Evolutionary conservation across 1,140 invertebrate species (phyloP).

Genomic region (Anastrepha ludens): DNA sequence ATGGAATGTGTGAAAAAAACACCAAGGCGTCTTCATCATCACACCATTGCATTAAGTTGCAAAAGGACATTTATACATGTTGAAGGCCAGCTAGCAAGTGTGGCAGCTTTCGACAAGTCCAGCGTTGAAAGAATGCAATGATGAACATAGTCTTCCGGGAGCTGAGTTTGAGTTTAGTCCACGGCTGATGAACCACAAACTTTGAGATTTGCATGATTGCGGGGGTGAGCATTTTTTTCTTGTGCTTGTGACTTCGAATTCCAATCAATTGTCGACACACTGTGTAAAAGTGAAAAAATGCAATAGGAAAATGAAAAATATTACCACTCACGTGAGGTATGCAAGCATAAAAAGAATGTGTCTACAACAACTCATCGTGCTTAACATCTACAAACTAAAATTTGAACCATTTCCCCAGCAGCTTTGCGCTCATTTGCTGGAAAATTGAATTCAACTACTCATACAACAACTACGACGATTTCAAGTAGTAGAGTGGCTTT

Average conservation of each 20-base stretch:
- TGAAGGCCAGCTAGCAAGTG: neutral
- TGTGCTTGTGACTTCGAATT: neutral
- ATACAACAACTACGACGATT: neutral
- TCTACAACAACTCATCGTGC: neutral
- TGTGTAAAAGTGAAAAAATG: neutral
- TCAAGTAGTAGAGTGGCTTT: conserved; percentile 60
- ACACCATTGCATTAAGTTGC: neutral
- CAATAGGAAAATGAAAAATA: neutral
- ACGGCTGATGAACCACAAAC: conserved; percentile 27
- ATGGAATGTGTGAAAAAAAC: conserved; percentile 5
- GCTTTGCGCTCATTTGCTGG: conserved; percentile 58
- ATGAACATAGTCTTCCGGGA: neutral
- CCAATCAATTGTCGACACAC: neutral
- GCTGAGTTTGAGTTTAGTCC: neutral
- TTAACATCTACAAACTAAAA: neutral
- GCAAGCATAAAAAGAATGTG: neutral
- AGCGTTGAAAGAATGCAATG: neutral
- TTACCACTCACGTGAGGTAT: neutral
- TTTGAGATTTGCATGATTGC: conserved; percentile 31
- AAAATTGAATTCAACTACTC: conserved; percentile 64
- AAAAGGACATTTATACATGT: neutral
- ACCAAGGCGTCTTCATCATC: neutral
- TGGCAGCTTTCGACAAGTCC: neutral
- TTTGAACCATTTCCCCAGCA: neutral
- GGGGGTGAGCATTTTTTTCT: neutral